Percentiles rank a stretch among this genome's conserved stretches.
These are phyloP conservation scores for Euzophera pinguis DNA, from an alignment of 2,888 invertebrate species.

Conservation along the genomic window DNA sequence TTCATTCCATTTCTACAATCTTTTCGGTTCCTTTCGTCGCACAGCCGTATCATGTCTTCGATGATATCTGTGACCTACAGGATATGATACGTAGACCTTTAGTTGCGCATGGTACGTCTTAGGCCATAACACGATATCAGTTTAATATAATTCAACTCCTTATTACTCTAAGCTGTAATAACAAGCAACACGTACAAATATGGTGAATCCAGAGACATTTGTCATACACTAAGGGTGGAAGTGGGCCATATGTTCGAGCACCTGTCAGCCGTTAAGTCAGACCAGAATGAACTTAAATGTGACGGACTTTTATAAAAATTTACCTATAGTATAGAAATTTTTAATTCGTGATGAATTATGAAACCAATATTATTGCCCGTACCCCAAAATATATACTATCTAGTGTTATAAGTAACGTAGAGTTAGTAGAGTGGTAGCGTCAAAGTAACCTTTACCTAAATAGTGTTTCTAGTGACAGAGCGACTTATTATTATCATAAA, in stretches of 20 bases:
- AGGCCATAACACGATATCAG: neutral
- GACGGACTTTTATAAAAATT: neutral
- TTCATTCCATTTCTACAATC: no score
- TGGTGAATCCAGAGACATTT: conserved; percentile 9
- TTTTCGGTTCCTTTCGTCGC: no score
- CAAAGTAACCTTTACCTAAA: no score
- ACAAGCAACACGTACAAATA: conserved; percentile 7
- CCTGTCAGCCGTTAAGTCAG: conserved; percentile 9
- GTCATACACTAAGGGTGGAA: conserved; percentile 6
- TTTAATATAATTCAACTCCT: neutral
- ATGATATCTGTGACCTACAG: no score
- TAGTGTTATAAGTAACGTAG: no score
- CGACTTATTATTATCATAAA: no score
- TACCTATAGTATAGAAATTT: neutral
- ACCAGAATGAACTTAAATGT: neutral
- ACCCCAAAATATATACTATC: no score
- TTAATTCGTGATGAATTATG: no score
- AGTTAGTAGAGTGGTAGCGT: no score
- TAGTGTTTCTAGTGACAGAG: no score
- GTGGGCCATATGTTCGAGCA: conserved; percentile 6
- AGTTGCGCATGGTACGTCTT: neutral
- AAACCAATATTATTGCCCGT: no score
- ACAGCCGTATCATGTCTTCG: no score
- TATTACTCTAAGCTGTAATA: neutral
- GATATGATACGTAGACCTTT: neutral